Evolutionary conservation across 2,113 vertebrate genomes (phyloP), one percentile per base, ranked within the genome.

Genomic region (Falcunculus frontatus): DNA sequence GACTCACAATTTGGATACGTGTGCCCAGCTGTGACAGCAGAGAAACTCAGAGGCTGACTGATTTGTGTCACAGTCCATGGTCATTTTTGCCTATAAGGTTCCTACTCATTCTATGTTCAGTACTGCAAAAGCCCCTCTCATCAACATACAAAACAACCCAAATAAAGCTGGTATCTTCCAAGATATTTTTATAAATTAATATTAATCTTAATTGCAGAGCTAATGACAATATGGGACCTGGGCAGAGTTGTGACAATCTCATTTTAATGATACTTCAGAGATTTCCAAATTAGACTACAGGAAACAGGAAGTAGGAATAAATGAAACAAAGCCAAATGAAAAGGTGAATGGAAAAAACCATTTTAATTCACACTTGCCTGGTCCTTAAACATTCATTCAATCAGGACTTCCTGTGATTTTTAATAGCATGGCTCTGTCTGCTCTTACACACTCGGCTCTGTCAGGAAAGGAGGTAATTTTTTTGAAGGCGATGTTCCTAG

Each of bases 221-320:
- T 74, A 60, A 56, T 18, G n/a, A 35, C 89, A 81, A 41, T 55
- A 13, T 35, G 62, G 39, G 57, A 74, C 33, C 21, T n/a, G 33
- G 29, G 42, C 56, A 75, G 59, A 94, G 33, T 41, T 44, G 37
- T 32, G 72, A 90, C 68, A 64, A 32, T 32, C 20, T 75, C 64
- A 53, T 62, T 94, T 93, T 95, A 91, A 89, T 87, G 68, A 72
- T 16, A 89, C 84, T 64, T 67, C 39, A 72, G 93, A 92, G 84
- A 93, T 92, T 96, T 96, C 89, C 90, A 63, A 92, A 85, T 81
- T 46, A 81, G 82, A 90, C 75, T 68, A 52, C 56, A 93, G 95
- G 95, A 96, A 96, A 70, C 83, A 91, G 89, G 92, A 90, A 62
- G 67, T 16, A 32, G 33, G 59, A 88, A 86, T 87, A 86, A 95